Percentiles rank a stretch among this genome's conserved stretches.
These are phyloP conservation scores for Drosophila mimica DNA, from an alignment of 2,888 invertebrate species.

Conservation along the genomic window DNA sequence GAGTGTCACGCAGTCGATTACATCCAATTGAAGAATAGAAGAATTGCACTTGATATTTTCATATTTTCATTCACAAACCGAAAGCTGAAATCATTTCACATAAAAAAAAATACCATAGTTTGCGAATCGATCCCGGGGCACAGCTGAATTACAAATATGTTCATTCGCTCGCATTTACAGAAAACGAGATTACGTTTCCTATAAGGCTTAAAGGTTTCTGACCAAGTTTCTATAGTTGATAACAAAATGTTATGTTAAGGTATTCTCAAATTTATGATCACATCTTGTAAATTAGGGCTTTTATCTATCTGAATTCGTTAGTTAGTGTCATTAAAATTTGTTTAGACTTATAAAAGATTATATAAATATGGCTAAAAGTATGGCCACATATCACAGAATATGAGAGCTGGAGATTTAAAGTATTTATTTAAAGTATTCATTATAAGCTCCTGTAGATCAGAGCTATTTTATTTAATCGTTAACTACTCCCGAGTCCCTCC, in stretches of 20 bases:
- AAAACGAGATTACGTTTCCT: background rate
- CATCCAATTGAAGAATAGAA: background rate
- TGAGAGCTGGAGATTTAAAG: too few species aligned
- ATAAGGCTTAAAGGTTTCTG: background rate
- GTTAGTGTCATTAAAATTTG: background rate
- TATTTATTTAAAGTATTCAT: too few species aligned
- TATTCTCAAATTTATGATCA: background rate
- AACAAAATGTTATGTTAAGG: background rate
- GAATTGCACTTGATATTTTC: background rate
- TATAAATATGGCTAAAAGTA: background rate
- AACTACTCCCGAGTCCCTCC: background rate
- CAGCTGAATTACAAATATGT: too few species aligned
- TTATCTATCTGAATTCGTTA: background rate
- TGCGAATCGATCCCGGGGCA: too few species aligned
- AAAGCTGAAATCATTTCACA: background rate
- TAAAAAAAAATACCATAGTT: background rate
- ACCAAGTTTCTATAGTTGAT: background rate
- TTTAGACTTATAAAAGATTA: background rate
- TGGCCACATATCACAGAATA: background rate
- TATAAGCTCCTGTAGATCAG: too few species aligned
- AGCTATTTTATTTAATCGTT: background rate
- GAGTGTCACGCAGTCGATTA: background rate
- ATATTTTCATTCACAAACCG: background rate
- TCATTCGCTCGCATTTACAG: background rate
- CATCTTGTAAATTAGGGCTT: background rate